A percentile compares a stretch with the other conserved stretches of the same genome.
These are phyloP conservation scores for Tamandua tetradactyla DNA, from an alignment of 2,797 vertebrate genomes.

Conservation along the genomic window DNA sequence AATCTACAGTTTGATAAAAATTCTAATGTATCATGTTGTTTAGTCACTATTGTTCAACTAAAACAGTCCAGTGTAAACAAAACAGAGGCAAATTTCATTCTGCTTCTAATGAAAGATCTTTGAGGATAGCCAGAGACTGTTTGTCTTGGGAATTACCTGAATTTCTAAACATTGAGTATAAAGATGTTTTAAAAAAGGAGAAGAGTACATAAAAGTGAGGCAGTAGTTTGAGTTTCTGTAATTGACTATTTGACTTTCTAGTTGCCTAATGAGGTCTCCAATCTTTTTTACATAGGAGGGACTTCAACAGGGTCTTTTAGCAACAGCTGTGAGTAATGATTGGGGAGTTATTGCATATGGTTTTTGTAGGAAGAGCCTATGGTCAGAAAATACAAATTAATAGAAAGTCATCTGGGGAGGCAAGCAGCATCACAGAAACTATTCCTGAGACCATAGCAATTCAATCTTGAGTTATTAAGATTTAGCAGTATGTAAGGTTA, in stretches of 20 bases:
- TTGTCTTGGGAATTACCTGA: not conserved
- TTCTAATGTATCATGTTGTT: not conserved
- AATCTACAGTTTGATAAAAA: constrained; percentile 28
- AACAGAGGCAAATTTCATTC: constrained; percentile 37
- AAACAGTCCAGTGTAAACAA: not conserved
- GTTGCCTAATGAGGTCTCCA: constrained; percentile 35
- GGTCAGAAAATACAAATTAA: not conserved
- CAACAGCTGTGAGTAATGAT: not conserved
- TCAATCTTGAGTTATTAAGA: constrained; percentile 24
- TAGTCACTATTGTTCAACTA: constrained; percentile 21
- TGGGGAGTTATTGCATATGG: not conserved
- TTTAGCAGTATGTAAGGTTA: not conserved
- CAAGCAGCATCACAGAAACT: not conserved
- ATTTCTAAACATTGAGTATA: constrained; percentile 40
- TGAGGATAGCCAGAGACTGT: not conserved
- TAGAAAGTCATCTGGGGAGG: not conserved
- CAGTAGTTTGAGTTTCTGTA: constrained; percentile 23
- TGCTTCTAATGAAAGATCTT: not conserved
- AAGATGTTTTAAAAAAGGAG: not conserved
- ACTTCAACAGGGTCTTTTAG: not conserved
- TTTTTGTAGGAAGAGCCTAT: not conserved
- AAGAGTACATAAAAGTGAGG: constrained; percentile 16
- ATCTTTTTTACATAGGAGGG: not conserved
- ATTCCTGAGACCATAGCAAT: not conserved
- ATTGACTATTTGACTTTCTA: not conserved